phyloP scores from a whole-genome alignment of 2,797 vertebrate genomes.

The Falco novaeseelandiae region DNA sequence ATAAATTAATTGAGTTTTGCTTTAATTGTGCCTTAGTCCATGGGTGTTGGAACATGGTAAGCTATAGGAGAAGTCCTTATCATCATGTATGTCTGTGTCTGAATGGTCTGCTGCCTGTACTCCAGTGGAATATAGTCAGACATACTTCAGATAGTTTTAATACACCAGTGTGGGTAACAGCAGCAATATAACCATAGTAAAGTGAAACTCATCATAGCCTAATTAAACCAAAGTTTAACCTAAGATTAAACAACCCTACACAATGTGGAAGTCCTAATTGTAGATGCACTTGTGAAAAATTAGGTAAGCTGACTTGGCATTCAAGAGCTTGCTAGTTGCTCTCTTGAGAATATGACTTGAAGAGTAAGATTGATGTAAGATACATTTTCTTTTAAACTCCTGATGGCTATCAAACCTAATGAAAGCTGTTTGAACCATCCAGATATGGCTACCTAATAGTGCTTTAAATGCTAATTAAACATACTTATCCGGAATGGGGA shows the following conservation, averaged over 20 bases:
- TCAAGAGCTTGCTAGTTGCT: neutral
- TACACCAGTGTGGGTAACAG: neutral
- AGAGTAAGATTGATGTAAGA: neutral
- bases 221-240: neutral
- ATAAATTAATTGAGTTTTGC: slow-evolving; percentile 48
- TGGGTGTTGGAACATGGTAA: neutral
- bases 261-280: neutral
- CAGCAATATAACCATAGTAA: neutral
- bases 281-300: neutral
- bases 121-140: neutral
- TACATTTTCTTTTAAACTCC: neutral
- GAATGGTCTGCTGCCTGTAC: neutral
- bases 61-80: neutral
- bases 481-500: neutral
- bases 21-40: neutral
- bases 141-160: neutral
- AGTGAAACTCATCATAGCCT: neutral
- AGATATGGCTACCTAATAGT: neutral
- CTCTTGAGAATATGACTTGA: neutral
- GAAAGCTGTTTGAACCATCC: neutral
- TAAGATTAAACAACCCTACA: neutral
- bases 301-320: neutral
- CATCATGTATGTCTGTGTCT: neutral
- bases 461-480: slow-evolving; percentile 11
- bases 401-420: neutral